Base-by-base conservation (phyloP, 1,140 invertebrate species). In the Proctacanthus coquilletti region DNA sequence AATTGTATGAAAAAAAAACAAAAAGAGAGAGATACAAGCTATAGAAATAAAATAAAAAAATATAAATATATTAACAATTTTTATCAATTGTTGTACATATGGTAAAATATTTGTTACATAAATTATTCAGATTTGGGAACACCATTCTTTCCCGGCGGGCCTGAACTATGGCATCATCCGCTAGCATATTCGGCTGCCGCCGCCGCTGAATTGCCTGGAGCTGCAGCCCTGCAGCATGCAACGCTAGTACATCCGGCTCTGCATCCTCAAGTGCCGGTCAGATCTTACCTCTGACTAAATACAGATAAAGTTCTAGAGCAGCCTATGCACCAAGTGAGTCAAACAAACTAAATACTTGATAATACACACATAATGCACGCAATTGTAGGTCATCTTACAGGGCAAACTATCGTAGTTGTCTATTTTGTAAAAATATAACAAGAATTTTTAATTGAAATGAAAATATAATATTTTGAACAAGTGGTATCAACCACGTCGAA, bases 221-320 rank as follows among this genome's bases (percentile, higher is more conserved):
- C 80, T 29, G 57, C 57, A 39, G 71, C 77, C 35, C 70, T 91
- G 47, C 86, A 89, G 60, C 85, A 88, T 63, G 78, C 81, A 45
- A 81, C 82, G 38, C 72, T 92, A 49, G 84, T 94, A 49, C 89
- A 94, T 68, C 89, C 88, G 57, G 88, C 88, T 62, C 80, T 93
- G 63, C 87, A 94, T 71, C 87, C 88, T 63, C 89, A 95, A 77
- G 84, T 93, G 70, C 87, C 87, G 62, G 84, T 88, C 70, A 81
- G 84, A 73, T 87, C 83, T 70, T 89, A 86, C 77, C 84, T 88
- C 79, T 88, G 83, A 88, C 83, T 87, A 86, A 82, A 83, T 81
- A 78, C 80, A 74, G 81, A 84, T 71, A 84, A 80, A 79, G 54
- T 59, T 49, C 53, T 60, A 49, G 57, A 60, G 45, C 57, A 60